A percentile compares a stretch with the other conserved stretches of the same genome.
Evolutionary conservation across 2,797 vertebrate genomes (phyloP).

Genomic region (Australoheros facetus): DNA sequence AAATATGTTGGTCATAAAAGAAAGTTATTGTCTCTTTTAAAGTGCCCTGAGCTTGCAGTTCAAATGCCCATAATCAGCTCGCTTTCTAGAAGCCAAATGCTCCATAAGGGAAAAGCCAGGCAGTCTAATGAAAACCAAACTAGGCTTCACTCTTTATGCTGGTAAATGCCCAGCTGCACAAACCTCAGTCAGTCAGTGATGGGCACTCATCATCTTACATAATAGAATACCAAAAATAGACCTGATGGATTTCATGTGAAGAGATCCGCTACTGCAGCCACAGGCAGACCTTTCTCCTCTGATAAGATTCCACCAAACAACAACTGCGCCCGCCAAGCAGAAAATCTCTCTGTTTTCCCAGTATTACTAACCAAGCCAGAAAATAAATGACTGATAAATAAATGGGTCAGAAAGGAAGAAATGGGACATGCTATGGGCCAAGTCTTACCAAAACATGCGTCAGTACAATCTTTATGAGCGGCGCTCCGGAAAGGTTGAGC

Average conservation of each 20-base stretch:
- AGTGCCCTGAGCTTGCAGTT: constrained; percentile 58
- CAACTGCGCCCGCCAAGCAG: constrained; percentile 6
- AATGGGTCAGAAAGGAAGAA: constrained; percentile 8
- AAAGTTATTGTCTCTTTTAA: constrained; percentile 77
- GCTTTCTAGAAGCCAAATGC: constrained; percentile 71
- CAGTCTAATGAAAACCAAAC: constrained; percentile 65
- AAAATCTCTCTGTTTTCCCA: constrained; percentile 30
- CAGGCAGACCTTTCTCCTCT: constrained; percentile 31
- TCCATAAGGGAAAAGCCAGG: constrained; percentile 52
- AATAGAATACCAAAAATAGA: constrained; percentile 57
- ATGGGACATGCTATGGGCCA: too few relatives aligned
- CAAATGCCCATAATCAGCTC: constrained; percentile 73
- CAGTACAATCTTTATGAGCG: constrained; percentile 90
- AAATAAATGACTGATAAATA: not conserved
- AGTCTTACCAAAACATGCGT: constrained; percentile 88
- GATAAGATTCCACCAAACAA: constrained; percentile 61
- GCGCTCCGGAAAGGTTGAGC: constrained; percentile 86
- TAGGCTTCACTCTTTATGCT: constrained; percentile 36
- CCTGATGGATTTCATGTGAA: constrained; percentile 48
- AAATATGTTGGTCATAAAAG: constrained; percentile 76
- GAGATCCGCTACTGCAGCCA: constrained; percentile 19
- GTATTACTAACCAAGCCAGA: constrained; percentile 27
- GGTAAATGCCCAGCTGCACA: constrained; percentile 52
- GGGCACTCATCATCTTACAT: constrained; percentile 54
- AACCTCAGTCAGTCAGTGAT: constrained; percentile 25